These are phyloP conservation scores for Macaria notata DNA, from an alignment of 2,888 invertebrate species.

Conservation along the genomic window DNA sequence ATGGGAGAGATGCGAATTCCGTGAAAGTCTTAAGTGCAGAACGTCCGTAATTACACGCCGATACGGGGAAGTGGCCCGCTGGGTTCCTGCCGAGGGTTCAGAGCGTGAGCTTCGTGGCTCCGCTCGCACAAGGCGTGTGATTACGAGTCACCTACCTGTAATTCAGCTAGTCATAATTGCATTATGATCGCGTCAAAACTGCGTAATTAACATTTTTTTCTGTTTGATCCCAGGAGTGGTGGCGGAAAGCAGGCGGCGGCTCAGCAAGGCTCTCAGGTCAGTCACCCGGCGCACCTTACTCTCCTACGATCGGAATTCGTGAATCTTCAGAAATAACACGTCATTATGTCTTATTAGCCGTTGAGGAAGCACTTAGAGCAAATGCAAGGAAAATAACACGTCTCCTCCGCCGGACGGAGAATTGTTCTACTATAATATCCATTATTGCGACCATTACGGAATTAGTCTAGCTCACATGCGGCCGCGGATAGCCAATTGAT, in stretches of 20 bases:
- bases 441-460: slow-evolving; percentile 65
- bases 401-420: slow-evolving; percentile 49
- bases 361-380: slow-evolving; percentile 75
- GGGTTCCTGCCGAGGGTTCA: slow-evolving; percentile 44
- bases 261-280: slow-evolving; percentile 63
- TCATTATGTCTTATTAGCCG: slow-evolving; percentile 76
- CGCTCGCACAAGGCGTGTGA: slow-evolving; percentile 43
- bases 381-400: slow-evolving; percentile 73
- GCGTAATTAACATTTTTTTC: slow-evolving; percentile 65
- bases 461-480: slow-evolving; percentile 51
- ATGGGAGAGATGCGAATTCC: slow-evolving; percentile 40
- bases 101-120: slow-evolving; percentile 42
- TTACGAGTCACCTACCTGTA: slow-evolving; percentile 57
- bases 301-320: slow-evolving; percentile 70
- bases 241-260: slow-evolving; percentile 62
- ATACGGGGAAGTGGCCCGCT: slow-evolving; percentile 47
- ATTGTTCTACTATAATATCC: slow-evolving; percentile 57
- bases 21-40: slow-evolving; percentile 46
- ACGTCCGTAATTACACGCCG: slow-evolving; percentile 52
- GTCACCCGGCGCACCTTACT: slow-evolving; percentile 68
- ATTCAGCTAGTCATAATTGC: slow-evolving; percentile 62
- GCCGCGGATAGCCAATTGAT: slow-evolving; percentile 23
- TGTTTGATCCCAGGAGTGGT: slow-evolving; percentile 67
- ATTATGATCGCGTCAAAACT: slow-evolving; percentile 58
- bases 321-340: slow-evolving; percentile 77